These are phyloP conservation scores for Pluvianellus socialis DNA, from an alignment of 2,113 vertebrate species.

Conservation along the genomic window DNA sequence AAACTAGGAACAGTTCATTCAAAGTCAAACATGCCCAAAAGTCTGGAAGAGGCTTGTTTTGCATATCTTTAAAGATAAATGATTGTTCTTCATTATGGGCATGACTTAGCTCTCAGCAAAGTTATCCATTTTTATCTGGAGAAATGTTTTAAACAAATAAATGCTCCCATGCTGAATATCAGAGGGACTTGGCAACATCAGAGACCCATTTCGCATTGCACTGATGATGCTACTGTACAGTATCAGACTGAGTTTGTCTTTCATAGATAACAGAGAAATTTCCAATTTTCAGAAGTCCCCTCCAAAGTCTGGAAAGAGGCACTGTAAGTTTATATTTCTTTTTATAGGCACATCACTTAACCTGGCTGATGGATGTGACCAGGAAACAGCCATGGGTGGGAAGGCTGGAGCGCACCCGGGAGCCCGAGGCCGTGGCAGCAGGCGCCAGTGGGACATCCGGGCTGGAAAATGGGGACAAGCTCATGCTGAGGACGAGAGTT, in stretches of 20 bases:
- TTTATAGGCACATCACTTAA: neutral
- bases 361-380: neutral
- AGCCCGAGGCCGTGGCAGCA: neutral
- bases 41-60: neutral
- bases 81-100: neutral
- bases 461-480: neutral
- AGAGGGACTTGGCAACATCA: slow-evolving; percentile 13
- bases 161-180: neutral
- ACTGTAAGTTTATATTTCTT: neutral
- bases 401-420: neutral
- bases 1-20: neutral
- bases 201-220: neutral
- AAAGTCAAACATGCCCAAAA: neutral
- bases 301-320: neutral
- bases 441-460: neutral
- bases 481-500: neutral
- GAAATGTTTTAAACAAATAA: slow-evolving; percentile 62
- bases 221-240: neutral
- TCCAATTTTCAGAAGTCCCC: neutral
- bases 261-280: neutral
- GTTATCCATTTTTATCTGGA: slow-evolving; percentile 5
- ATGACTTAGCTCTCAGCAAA: neutral
- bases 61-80: neutral
- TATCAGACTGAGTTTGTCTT: neutral
- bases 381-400: neutral